Evolutionary conservation across 1,140 invertebrate genomes (phyloP).

Genomic region (Formica selysi): DNA sequence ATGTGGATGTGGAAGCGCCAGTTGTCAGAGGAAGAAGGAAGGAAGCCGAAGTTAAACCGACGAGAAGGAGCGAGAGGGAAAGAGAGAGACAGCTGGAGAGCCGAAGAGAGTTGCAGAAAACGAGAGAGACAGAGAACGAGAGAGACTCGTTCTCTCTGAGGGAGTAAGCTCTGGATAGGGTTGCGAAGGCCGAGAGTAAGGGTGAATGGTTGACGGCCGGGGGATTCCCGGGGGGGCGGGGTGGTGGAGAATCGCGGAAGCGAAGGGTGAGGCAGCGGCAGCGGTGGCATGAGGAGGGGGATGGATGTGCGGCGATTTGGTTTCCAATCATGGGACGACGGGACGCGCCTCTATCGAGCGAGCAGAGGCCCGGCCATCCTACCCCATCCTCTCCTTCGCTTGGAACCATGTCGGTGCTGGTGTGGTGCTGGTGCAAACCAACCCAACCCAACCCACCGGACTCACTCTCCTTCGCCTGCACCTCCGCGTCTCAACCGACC

Average conservation of each 20-base stretch:
- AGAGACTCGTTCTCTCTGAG: slow-evolving; percentile 60
- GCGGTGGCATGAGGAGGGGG: slow-evolving; percentile 71
- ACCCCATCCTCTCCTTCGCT: slow-evolving; percentile 80
- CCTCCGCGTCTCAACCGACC: slow-evolving; percentile 80
- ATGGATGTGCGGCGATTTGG: slow-evolving; percentile 87
- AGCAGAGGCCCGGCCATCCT: slow-evolving; percentile 85
- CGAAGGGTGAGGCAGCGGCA: slow-evolving; percentile 69
- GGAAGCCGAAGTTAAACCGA: slow-evolving; percentile 68
- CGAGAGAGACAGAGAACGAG: slow-evolving; percentile 65
- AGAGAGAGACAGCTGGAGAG: slow-evolving; percentile 58
- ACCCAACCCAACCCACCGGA: slow-evolving; percentile 80
- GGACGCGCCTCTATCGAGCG: slow-evolving; percentile 86
- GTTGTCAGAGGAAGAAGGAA: slow-evolving; percentile 51
- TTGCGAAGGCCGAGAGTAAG: slow-evolving; percentile 76
- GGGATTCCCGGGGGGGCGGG: slow-evolving; percentile 65
- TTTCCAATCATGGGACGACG: slow-evolving; percentile 87
- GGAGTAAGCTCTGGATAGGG: slow-evolving; percentile 76
- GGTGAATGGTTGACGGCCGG: slow-evolving; percentile 75
- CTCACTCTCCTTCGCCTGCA: slow-evolving; percentile 77
- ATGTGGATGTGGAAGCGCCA: slow-evolving; percentile 56
- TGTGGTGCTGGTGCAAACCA: slow-evolving; percentile 81
- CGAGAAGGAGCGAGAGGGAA: slow-evolving; percentile 35
- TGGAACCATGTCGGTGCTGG: slow-evolving; percentile 81
- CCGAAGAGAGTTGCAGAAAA: slow-evolving; percentile 63
- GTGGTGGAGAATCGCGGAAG: slow-evolving; percentile 70